These are phyloP conservation scores for Mallotus villosus DNA, from an alignment of 2,797 vertebrate genomes.

Conservation along the genomic window DNA sequence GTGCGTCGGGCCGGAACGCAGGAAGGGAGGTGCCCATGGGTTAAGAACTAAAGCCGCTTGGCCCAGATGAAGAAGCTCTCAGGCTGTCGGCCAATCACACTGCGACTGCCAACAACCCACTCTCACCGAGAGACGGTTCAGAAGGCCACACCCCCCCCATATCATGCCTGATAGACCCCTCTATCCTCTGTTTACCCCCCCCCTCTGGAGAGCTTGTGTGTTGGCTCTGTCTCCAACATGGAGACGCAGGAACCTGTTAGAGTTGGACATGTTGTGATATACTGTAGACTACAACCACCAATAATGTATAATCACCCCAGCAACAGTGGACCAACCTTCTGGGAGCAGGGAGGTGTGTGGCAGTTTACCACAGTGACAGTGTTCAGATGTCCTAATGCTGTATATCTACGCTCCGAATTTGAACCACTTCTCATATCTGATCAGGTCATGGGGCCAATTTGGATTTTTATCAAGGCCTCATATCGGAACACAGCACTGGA, in stretches of 20 bases:
- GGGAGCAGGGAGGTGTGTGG: background rate
- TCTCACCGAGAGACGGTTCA: conserved; percentile 52
- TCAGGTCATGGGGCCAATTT: background rate
- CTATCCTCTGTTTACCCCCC: background rate
- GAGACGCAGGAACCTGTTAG: background rate
- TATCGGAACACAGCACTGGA: background rate
- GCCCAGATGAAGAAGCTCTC: conserved; percentile 73
- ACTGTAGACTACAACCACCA: no score
- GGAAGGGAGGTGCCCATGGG: conserved; percentile 50
- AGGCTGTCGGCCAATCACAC: conserved; percentile 71
- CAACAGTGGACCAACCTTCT: background rate
- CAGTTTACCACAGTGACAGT: background rate
- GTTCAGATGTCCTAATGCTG: background rate
- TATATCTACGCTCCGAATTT: background rate
- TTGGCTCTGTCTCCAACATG: background rate
- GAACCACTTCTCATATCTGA: background rate
- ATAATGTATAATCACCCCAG: background rate
- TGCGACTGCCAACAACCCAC: conserved; percentile 57
- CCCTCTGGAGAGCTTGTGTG: no score
- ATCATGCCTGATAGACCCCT: background rate
- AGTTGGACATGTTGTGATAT: background rate
- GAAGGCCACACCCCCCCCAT: conserved; percentile 39
- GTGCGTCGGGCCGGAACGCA: background rate
- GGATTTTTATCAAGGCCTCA: background rate
- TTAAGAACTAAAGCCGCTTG: conserved; percentile 80